phyloP scores from a whole-genome alignment of 2,113 vertebrate species.

The Cisticola juncidis region DNA sequence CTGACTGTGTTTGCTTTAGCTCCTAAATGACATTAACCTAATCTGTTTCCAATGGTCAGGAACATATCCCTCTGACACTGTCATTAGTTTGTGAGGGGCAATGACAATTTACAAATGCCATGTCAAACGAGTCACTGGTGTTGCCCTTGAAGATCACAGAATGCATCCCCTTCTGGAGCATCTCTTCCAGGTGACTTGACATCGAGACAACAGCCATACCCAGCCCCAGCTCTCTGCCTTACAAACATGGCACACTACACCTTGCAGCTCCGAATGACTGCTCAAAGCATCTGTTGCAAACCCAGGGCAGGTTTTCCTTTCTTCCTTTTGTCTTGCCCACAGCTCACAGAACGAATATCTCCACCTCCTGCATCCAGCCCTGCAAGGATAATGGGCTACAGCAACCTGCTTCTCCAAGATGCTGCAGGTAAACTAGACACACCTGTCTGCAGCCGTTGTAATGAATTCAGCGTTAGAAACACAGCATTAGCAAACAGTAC shows the following conservation, averaged over 20 bases:
- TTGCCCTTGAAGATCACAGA: not conserved
- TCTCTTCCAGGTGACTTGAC: not conserved
- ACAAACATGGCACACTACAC: not conserved
- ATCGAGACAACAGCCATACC: not conserved
- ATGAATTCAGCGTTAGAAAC: not conserved
- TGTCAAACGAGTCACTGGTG: not conserved
- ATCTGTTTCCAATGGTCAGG: not conserved
- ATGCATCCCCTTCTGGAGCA: not conserved
- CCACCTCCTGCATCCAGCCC: not conserved
- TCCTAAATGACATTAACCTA: not conserved
- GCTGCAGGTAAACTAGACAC: not conserved
- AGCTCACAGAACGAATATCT: not conserved
- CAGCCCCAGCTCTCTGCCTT: not conserved
- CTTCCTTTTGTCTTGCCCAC: constrained; percentile 17
- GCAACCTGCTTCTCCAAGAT: not conserved
- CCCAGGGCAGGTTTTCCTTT: not conserved
- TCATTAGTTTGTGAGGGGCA: not conserved
- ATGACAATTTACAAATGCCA: not conserved
- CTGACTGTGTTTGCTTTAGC: not conserved
- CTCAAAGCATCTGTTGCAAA: not conserved
- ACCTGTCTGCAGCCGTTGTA: not conserved
- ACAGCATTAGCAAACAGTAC: not conserved
- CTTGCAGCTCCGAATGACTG: not conserved
- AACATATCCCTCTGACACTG: not conserved
- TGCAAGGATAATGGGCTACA: not conserved